Base-by-base conservation (phyloP, 2,113 vertebrate species). In the Paraplagusia blochii region DNA sequence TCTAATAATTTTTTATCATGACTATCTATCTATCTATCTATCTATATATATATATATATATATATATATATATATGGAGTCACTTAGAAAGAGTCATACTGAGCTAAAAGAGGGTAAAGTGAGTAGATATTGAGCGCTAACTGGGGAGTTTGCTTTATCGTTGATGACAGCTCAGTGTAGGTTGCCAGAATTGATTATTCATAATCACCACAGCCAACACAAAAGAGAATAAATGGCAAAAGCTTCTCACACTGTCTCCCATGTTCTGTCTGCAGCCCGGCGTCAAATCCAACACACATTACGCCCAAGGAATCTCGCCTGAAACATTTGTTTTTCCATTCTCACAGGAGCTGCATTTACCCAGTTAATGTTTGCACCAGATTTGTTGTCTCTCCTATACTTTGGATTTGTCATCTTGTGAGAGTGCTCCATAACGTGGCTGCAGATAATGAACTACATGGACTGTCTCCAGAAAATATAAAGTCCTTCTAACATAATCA, bases 281-380 rank as follows among this genome's bases (percentile, higher is more conserved):
- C 57, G 65, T 84, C 79, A 83, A 79, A 84, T 84, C 78, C 75
- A 81, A 83, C 85, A 43, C 77, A 60, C 76, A 71, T 62, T 70
- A 19, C 48, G 52, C 71, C 74, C 54, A 52, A 72, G 67, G 69
- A 72, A 76, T 83, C 75, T 80, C 18, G 58, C 53, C 72, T 71
- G 55, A 68, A 69, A 82, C 53, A 62, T 68, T 77, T 84, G 52
- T 72, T 65, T 70, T 36, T 80, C 69, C 19, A 44, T 69, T 53
- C 54, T 58, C 22, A 56, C 11, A 42, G 57, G 42, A 63, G 74
- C 66, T 60, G 65, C 49, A 35, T 77, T 81, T 65, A 69, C 53
- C 69, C 53, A 61, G 51, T 63, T 59, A 72, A 52, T 79, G 38
- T 36, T 52, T 2, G 40, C n/a, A 48, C 51, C 36, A 58, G 14